These are phyloP conservation scores for Tetramorium bicarinatum DNA, from an alignment of 2,888 invertebrate species.

Conservation along the genomic window DNA sequence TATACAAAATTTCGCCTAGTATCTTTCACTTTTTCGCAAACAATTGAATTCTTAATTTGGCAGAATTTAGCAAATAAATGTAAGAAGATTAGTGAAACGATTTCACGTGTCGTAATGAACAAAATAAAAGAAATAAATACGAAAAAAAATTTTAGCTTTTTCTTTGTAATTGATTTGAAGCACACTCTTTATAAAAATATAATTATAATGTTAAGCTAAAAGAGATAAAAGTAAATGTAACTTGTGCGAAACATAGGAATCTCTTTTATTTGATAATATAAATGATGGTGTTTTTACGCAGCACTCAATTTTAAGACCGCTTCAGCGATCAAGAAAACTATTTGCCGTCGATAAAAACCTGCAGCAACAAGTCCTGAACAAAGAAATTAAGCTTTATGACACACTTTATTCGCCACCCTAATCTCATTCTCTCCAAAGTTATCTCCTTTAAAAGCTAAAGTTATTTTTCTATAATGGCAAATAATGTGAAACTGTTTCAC, in stretches of 20 bases:
- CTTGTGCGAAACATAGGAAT: background rate
- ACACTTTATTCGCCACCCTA: slow-evolving; percentile 23
- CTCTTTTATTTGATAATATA: background rate
- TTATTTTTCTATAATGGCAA: slow-evolving; percentile 5
- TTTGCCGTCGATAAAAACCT: slow-evolving; percentile 9
- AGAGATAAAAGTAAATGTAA: background rate
- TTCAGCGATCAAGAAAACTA: background rate
- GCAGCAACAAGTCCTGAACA: background rate
- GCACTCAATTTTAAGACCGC: background rate
- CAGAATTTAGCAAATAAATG: background rate
- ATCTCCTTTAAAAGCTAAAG: background rate
- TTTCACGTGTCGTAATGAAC: background rate
- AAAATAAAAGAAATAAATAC: background rate
- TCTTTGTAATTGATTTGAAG: background rate
- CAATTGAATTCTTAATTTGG: slow-evolving; percentile 3
- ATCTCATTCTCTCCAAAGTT: slow-evolving; percentile 1
- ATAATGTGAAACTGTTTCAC: slow-evolving; percentile 7
- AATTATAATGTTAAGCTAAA: background rate
- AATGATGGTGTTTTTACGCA: slow-evolving; percentile 15
- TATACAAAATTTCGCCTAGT: background rate
- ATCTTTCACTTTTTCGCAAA: background rate
- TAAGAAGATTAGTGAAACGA: background rate
- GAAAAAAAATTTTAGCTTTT: background rate
- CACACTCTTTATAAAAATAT: background rate
- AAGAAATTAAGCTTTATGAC: slow-evolving; percentile 36